phyloP scores from a whole-genome alignment of 2,797 vertebrate species.

The Neosilurus hyrtlii region DNA sequence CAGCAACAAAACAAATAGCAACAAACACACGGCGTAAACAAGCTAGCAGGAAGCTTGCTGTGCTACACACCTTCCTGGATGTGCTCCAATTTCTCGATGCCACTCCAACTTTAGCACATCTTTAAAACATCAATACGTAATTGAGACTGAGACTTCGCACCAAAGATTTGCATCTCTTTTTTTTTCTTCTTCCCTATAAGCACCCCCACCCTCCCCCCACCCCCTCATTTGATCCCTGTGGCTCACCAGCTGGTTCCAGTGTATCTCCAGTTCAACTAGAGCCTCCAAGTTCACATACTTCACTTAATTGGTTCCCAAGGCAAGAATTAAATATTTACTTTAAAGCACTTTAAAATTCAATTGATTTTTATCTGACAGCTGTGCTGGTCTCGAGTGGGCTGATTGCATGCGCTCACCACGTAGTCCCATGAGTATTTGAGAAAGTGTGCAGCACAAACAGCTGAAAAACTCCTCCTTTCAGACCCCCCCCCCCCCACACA shows the following conservation, averaged over 20 bases:
- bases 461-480: slow-evolving; percentile 53
- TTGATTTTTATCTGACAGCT: slow-evolving; percentile 70
- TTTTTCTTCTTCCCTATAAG: slow-evolving; percentile 28
- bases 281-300: slow-evolving; percentile 63
- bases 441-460: slow-evolving; percentile 60
- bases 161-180: slow-evolving; percentile 63
- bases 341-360: slow-evolving; percentile 69
- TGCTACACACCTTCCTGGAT: slow-evolving; percentile 57
- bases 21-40: slow-evolving; percentile 55
- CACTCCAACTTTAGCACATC: slow-evolving; percentile 61
- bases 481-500: slow-evolving; percentile 45
- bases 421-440: slow-evolving; percentile 55
- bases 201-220: slow-evolving; percentile 19
- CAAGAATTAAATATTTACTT: slow-evolving; percentile 71
- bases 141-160: slow-evolving; percentile 58
- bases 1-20: slow-evolving; percentile 59
- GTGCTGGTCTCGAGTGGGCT: slow-evolving; percentile 63
- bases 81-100: slow-evolving; percentile 56
- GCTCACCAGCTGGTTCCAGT: slow-evolving; percentile 66
- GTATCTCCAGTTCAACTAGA: slow-evolving; percentile 66
- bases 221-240: slow-evolving; percentile 60
- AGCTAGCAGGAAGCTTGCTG: slow-evolving; percentile 51
- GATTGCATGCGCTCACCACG: slow-evolving; percentile 59
- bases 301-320: slow-evolving; percentile 68
- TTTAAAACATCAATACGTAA: slow-evolving; percentile 66